Conservation (phyloP, 35 echinoderm and acorn worm species). For the Apostichopus californicus region DNA sequence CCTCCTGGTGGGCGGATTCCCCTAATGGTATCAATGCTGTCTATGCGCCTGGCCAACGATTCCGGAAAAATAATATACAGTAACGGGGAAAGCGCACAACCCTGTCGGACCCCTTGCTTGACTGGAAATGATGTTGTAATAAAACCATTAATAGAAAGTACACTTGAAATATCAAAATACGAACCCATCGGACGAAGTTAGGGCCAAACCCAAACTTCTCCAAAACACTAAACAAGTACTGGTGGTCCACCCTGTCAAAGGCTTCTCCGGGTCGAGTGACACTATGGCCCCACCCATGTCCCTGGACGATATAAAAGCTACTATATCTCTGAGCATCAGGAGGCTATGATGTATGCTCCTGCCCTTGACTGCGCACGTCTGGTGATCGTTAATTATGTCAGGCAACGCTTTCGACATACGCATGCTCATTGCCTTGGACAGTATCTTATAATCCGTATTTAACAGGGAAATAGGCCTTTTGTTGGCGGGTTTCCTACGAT, state of each 20-base stretch:
- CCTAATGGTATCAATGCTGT: no score
- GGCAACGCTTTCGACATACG: not conserved
- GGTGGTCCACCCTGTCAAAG: not conserved
- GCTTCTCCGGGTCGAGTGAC: not conserved
- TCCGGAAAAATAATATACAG: not conserved
- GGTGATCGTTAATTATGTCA: not conserved
- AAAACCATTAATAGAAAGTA: not conserved
- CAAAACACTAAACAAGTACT: not conserved
- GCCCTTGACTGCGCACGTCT: not conserved
- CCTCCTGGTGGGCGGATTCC: no score
- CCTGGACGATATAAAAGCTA: no score
- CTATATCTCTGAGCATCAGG: no score
- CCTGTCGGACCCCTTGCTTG: conserved; percentile 37
- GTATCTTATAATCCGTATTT: not conserved
- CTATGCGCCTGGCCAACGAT: no score
- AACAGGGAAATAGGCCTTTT: not conserved
- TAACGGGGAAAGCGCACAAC: conserved; percentile 55
- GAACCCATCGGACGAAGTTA: not conserved
- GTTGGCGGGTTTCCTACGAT: not conserved
- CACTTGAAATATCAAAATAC: not conserved
- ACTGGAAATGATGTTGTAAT: not conserved
- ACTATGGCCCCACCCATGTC: no score
- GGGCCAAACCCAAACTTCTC: not conserved
- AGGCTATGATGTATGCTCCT: not conserved
- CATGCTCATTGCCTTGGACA: not conserved